These are phyloP conservation scores for Vidua chalybeata DNA, from an alignment of 2,113 vertebrate genomes.

Conservation along the genomic window DNA sequence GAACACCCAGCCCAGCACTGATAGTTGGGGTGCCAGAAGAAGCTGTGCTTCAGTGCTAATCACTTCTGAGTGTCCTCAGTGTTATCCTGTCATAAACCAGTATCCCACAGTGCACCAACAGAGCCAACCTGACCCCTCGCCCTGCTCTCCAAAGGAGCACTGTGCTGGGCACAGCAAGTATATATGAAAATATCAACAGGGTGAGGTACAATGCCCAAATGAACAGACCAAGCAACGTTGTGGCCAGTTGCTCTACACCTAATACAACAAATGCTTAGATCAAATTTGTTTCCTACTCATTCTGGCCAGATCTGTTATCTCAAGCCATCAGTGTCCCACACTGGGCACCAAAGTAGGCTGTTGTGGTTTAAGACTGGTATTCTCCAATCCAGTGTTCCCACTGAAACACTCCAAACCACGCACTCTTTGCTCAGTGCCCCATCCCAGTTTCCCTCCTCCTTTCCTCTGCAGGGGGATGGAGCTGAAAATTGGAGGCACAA, in stretches of 20 bases:
- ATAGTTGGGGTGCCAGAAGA: not conserved
- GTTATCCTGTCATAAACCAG: not conserved
- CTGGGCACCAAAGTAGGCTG: not conserved
- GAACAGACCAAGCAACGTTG: not conserved
- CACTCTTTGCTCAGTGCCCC: not conserved
- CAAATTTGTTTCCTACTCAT: not conserved
- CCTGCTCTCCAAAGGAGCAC: not conserved
- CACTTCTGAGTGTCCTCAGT: not conserved
- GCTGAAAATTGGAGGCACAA: not conserved
- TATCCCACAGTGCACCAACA: not conserved
- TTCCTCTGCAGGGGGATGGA: not conserved
- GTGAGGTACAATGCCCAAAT: not conserved
- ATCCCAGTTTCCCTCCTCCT: not conserved
- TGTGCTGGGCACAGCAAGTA: not conserved
- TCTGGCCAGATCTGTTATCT: not conserved
- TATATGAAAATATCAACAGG: not conserved
- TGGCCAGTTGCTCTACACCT: not conserved
- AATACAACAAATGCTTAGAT: not conserved
- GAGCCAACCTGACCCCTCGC: not conserved
- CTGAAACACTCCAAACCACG: not conserved
- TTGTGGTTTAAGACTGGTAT: not conserved
- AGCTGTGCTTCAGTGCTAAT: not conserved
- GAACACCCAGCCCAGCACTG: not conserved
- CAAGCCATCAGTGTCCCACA: not conserved
- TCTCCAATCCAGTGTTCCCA: not conserved